Evolutionary conservation across 2,888 invertebrate species (phyloP), one percentile per base, ranked within the genome.

Genomic region (Spodoptera picta): DNA sequence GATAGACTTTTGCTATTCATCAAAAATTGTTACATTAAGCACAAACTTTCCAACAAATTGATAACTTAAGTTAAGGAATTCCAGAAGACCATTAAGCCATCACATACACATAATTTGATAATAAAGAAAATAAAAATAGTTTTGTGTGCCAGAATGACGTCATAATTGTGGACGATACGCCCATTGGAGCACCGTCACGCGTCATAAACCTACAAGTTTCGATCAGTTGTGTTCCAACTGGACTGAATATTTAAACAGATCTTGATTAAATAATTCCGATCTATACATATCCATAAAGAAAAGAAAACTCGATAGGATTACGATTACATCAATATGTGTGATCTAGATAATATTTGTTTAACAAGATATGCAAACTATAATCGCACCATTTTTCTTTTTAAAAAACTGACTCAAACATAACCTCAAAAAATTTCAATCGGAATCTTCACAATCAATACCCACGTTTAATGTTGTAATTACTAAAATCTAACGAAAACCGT

Each of bases 121-220:
- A 45, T 41, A 45, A 51, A 46, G 19, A 51, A 42, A 47, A 47
- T 63, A 31, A 14, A 48, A 23, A 19, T 12, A 44, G 19, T 46
- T 47, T 47, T 47, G 24, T 19, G 12, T 24, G 27, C 4, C 6
- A 1, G 5, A 7, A 24, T 67, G 62, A 62, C 65, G 52, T 64
- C 56, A 49, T 45, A 19, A 64, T 65, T 45, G 14, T 55, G 23
- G 27, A 69, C 71, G 52, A 56, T 63, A 70, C 52, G 71, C 71
- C 44, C 56, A 68, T 56, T 67, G 70, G 48, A 23, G 27, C 3
- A 23, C 27, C 49, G 54, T 70, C 44, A 56, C 67, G 67, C 64
- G 19, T 45, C 52, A 63, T 51, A 31, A 41, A 54, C 36, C 11
- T 9, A 46, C 43, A 46, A 61, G 43, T 43, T 36, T 6, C 36